Evolutionary conservation across 1,140 invertebrate species (phyloP), one percentile per base, ranked within the genome.

Genomic region (Calephelis virginiensis): DNA sequence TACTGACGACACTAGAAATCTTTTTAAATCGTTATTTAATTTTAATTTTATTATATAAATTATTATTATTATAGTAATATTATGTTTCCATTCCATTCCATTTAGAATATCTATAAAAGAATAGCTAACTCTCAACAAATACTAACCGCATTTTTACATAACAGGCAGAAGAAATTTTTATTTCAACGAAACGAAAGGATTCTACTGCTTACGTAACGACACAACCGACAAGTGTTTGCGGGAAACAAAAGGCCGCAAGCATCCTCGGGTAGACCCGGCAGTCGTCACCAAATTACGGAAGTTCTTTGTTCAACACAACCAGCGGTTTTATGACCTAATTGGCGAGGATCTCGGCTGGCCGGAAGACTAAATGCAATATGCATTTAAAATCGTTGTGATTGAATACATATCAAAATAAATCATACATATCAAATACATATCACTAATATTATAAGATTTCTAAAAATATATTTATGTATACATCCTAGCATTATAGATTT

Each of bases 111-210:
- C 40, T 43, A 43, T 43, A 43, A 43, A 43, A 43, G 3, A 43
- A 43, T 6, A 43, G 40, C 8, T 43, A 43, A 43, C 6, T 43
- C 8, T 43, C 40, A 43, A 3, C 17, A 12, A 11, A 12, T 37
- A 28, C 11, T 56, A 56, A 60, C 49, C 68, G 17, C 46, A 64
- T 66, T 66, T 40, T 64, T 62, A 49, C 68, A 49, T 28, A 76
- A 82, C 28, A 28, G 95, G 95, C 11, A 94, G 96, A 72, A 95
- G 96, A 75, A 97, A 99, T 91, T 99, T 99, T 91, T 98, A 98
- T 87, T 98, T 99, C 90, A 99, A 99, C 90, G 95, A 97, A 85
- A 98, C 97, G 13, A 99, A 99, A 90, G 98, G 98, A 5, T 99
- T 99, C 91, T 99, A 98, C 80, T 99, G 98, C 89, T 93, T 99